Evolutionary conservation across 1,140 invertebrate species (phyloP), one percentile per base, ranked within the genome.

Genomic region (Phymorhynchus buccinoides): DNA sequence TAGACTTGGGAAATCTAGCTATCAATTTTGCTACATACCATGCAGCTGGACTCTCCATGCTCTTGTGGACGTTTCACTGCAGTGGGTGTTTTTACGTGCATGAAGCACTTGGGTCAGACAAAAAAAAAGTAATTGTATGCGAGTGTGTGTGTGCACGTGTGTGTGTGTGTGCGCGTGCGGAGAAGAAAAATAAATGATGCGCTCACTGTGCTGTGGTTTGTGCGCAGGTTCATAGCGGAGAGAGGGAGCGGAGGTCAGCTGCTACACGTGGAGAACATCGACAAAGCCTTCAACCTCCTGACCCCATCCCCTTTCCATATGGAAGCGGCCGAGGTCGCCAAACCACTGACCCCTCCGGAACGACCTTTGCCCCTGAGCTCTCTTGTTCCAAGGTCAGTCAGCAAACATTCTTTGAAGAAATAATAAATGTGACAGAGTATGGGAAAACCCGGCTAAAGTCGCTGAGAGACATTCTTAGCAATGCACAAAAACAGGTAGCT

Each of bases 221-320:
- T 66, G 56, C 75, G 14, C 83, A 94, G 94, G 78, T 94, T 94
- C 88, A 92, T 94, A 80, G 93, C 93, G 44, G 93, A 94, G 86
- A 86, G 93, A 85, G 92, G 93, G 27, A 92, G 91, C 84, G 89
- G 89, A 22, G 91, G 90, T 41, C 93, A 93, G 84, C 83, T 94
- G 32, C 81, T 88, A 3, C 92, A 93, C 89, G 90, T 94, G n/a
- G 93, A 94, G 83, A 93, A 92, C n/a, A 94, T 94, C 77, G 94
- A 94, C 87, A 88, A 88, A 52, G 91, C 91, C 30, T 94, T 91
- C 88, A 88, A 92, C 35, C 87, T 94, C 66, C 89, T 44, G 62
- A 44, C 62, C 14, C 66, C 81, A 27, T 32, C 81, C 9, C 56
- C 81, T 39, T 35, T 71, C 16, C 48, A 56, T 56, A 14, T 86